Conservation (phyloP, 2,797 vertebrate genomes). For the Oreonectes daqikongensis region DNA sequence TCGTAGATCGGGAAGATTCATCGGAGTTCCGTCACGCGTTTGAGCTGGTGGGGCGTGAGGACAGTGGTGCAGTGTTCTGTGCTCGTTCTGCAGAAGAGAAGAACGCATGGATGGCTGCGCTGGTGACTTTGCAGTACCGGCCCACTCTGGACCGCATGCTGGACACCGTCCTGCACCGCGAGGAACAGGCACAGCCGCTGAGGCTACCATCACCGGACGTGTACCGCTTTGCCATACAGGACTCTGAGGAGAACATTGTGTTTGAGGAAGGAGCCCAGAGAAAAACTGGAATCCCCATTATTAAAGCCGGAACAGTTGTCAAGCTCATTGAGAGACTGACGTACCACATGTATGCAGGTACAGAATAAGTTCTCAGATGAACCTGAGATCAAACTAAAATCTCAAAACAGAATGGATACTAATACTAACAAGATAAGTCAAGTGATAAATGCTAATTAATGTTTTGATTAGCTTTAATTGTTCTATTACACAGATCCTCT, state of each 20-base stretch:
- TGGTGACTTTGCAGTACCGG: constrained; percentile 94
- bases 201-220: constrained; percentile 84
- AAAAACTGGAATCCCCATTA: constrained; percentile 93
- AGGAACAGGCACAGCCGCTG: constrained; percentile 91
- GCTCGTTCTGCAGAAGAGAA: constrained; percentile 93
- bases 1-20: constrained; percentile 89
- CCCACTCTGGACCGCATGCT: constrained; percentile 95
- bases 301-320: constrained; percentile 94
- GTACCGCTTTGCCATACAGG: constrained; percentile 91
- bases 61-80: constrained; percentile 85
- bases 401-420: not conserved
- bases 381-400: not conserved
- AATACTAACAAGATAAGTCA: not conserved
- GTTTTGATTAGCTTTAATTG: not conserved
- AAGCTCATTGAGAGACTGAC: constrained; percentile 97
- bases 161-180: constrained; percentile 86
- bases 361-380: not conserved
- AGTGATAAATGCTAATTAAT: not conserved
- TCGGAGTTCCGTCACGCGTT: constrained; percentile 85
- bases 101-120: constrained; percentile 93
- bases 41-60: constrained; percentile 90
- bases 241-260: constrained; percentile 96
- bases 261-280: constrained; percentile 94
- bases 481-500: no score
- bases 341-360: constrained; percentile 99